Evolutionary conservation across 2,113 vertebrate species (phyloP).

Genomic region (Rhodinocichla rosea): DNA sequence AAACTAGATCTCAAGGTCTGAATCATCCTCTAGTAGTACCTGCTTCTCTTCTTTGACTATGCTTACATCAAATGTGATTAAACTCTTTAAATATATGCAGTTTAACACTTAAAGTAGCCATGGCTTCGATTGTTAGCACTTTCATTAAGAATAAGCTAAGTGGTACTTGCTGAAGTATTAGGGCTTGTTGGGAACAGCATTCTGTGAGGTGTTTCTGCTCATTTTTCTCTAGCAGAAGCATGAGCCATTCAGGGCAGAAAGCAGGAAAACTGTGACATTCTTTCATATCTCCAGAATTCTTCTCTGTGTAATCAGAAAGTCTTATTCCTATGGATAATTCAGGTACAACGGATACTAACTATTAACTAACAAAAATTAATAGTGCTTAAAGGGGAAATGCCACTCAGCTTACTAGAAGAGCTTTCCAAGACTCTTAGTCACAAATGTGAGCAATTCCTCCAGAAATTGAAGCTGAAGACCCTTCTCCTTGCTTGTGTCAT

Average conservation of each 20-base stretch:
- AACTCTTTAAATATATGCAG: not conserved
- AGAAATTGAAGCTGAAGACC: not conserved
- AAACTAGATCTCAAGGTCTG: not conserved
- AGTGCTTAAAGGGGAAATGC: not conserved
- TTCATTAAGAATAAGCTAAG: not conserved
- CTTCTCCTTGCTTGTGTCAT: not conserved
- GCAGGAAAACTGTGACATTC: not conserved
- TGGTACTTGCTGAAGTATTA: not conserved
- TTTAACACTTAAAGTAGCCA: not conserved
- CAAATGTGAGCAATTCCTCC: not conserved
- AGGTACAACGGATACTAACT: not conserved
- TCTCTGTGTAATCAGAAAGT: not conserved
- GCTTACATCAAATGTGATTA: not conserved
- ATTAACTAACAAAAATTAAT: not conserved
- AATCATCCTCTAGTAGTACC: no score
- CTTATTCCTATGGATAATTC: not conserved
- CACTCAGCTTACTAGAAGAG: not conserved
- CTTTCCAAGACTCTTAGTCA: not conserved
- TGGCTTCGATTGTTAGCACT: not conserved
- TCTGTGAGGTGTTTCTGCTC: not conserved
- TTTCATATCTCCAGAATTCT: not conserved
- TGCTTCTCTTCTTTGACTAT: not conserved
- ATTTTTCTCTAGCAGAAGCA: not conserved
- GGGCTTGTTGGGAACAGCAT: not conserved
- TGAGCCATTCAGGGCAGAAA: not conserved